phyloP scores from a whole-genome alignment of 1,140 invertebrate genomes.

The Coptotermes formosanus region DNA sequence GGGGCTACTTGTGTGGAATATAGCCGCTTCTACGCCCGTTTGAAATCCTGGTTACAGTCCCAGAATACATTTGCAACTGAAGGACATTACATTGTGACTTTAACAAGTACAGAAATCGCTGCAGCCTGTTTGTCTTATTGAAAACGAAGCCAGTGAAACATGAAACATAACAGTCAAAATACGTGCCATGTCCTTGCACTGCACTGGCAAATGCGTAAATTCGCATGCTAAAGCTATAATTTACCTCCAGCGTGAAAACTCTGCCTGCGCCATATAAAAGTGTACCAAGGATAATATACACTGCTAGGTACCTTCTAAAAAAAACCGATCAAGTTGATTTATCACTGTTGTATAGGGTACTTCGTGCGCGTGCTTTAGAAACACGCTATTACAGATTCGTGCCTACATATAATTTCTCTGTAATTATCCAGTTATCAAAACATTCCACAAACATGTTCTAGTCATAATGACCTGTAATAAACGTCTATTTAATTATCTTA shows the following conservation, averaged over 20 bases:
- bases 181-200: background rate
- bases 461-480: background rate
- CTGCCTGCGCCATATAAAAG: background rate
- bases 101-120: too few relatives aligned
- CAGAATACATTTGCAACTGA: too few relatives aligned
- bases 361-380: background rate
- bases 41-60: too few relatives aligned
- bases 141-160: background rate
- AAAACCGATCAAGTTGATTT: conserved; percentile 7
- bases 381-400: background rate
- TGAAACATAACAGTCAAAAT: background rate
- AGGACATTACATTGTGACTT: too few relatives aligned
- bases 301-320: background rate
- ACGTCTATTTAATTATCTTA: background rate
- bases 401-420: background rate
- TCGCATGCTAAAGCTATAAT: background rate
- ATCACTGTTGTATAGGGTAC: background rate
- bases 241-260: background rate
- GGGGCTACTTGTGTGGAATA: too few relatives aligned
- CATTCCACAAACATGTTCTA: background rate
- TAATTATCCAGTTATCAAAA: background rate
- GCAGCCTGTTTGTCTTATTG: too few relatives aligned
- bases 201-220: background rate
- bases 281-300: background rate
- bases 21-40: too few relatives aligned